Base-by-base conservation (phyloP, 2,888 invertebrate species). In the Polymixis lichenea region DNA sequence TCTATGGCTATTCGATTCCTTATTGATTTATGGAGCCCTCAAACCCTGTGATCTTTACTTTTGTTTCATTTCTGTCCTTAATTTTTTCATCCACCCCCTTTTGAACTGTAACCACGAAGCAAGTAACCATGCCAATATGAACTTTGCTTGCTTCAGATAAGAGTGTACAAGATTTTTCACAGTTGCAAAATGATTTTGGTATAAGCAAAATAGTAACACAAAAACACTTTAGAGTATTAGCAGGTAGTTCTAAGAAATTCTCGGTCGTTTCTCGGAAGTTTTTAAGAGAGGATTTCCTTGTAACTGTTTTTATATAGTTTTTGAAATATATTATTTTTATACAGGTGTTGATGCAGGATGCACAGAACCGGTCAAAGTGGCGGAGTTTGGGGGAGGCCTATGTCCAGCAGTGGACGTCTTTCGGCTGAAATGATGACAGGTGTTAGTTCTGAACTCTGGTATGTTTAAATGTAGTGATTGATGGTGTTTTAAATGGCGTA, bases 231-330 rank as follows among this genome's bases (percentile, higher is more conserved):
- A 88, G 87, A 90, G 77, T 83, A 72, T 88, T 86, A 90, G 91
- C 91, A 92, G 93, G 93, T 93, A 93, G 91, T 93, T 94, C 94
- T 86, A 46, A 89, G 94, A 94, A 94, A 88, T 88, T 77, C 80
- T 80, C 80, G 79, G 82, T 84, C 87, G 88, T 89, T 94, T 94
- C 94, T 91, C 13, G 86, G 94, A 94, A 94, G 78, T 89, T 89
- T 92, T 90, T 79, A 73, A 82, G 80, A 84, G 83, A 80, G 77
- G 80, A 87, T 88, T 87, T 90, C 90, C 88, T 88, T 86, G 62
- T 82, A 82, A 78, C 72, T 77, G 79, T 81, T 77, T 75, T 80
- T 77, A 66, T 80, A 74, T 32, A 69, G 80, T 72, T 76, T 80
- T 76, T 73, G 65, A 73, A 80, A 82, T 85, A 84, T 78, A 79